A percentile compares a stretch with the other conserved stretches of the same genome.
These are phyloP conservation scores for Brachyptera putata DNA, from an alignment of 2,888 invertebrate species.

Conservation along the genomic window DNA sequence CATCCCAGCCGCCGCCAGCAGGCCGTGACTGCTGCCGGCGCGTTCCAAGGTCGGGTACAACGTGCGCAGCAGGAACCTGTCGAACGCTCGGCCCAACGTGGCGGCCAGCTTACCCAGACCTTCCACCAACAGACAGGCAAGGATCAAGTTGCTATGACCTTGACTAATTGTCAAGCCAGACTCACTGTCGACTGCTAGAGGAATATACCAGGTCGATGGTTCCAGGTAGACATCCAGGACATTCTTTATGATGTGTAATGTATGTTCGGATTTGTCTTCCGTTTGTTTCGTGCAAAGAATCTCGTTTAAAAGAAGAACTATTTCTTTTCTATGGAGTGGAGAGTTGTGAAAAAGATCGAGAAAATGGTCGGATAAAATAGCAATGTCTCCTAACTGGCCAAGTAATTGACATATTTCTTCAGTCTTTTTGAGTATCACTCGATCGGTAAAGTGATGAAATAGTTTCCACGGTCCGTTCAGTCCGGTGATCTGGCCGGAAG, in stretches of 20 bases:
- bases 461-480: slow-evolving; percentile 55
- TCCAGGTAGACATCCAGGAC: slow-evolving; percentile 49
- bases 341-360: slow-evolving; percentile 54
- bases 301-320: slow-evolving; percentile 57
- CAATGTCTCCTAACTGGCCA: slow-evolving; percentile 49
- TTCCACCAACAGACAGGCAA: slow-evolving; percentile 64
- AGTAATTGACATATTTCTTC: slow-evolving; percentile 53
- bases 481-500: neutral
- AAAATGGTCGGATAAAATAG: slow-evolving; percentile 57
- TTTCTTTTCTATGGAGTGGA: slow-evolving; percentile 55
- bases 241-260: slow-evolving; percentile 36
- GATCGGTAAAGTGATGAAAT: slow-evolving; percentile 56
- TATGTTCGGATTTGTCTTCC: slow-evolving; percentile 48
- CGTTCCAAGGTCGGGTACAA: slow-evolving; percentile 66
- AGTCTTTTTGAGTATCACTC: slow-evolving; percentile 49
- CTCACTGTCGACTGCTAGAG: slow-evolving; percentile 40
- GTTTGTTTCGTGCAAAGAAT: slow-evolving; percentile 48
- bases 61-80: slow-evolving; percentile 59
- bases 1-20: slow-evolving; percentile 35
- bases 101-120: slow-evolving; percentile 62
- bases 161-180: slow-evolving; percentile 35
- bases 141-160: slow-evolving; percentile 62
- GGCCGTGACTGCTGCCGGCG: slow-evolving; percentile 44
- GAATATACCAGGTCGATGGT: slow-evolving; percentile 51
- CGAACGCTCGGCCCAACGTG: slow-evolving; percentile 51